These are phyloP conservation scores for Tadarida brasiliensis DNA, from an alignment of 2,797 vertebrate species.

Conservation along the genomic window DNA sequence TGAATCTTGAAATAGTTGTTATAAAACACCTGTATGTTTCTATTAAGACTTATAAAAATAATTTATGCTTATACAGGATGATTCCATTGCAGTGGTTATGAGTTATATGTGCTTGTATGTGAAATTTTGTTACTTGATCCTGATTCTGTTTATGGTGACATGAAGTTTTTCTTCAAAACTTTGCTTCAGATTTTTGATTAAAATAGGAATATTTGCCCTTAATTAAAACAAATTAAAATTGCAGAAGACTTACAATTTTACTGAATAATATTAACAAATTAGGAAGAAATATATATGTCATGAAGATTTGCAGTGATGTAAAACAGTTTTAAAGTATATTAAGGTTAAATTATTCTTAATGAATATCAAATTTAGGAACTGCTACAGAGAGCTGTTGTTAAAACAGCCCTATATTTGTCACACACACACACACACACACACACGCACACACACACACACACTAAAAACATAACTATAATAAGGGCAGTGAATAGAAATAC, in stretches of 20 bases:
- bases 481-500: background rate
- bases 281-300: slow-evolving; percentile 88
- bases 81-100: slow-evolving; percentile 8
- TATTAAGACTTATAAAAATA: slow-evolving; percentile 52
- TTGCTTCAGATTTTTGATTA: slow-evolving; percentile 85
- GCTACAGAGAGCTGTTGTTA: background rate
- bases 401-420: background rate
- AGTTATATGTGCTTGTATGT: slow-evolving; percentile 58
- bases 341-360: slow-evolving; percentile 74
- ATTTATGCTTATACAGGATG: slow-evolving; percentile 51
- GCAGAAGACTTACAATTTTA: slow-evolving; percentile 83
- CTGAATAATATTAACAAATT: slow-evolving; percentile 87
- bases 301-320: slow-evolving; percentile 70
- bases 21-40: slow-evolving; percentile 15
- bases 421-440: background rate
- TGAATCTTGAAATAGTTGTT: slow-evolving; percentile 59
- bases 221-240: slow-evolving; percentile 86
- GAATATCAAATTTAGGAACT: slow-evolving; percentile 62
- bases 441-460: background rate
- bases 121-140: slow-evolving; percentile 67
- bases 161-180: slow-evolving; percentile 74
- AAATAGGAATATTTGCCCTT: slow-evolving; percentile 85
- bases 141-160: slow-evolving; percentile 62
- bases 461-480: background rate
- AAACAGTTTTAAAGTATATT: slow-evolving; percentile 76